A percentile compares a stretch with the other conserved stretches of the same genome.
These are phyloP conservation scores for Luffia ferchaultella DNA, from an alignment of 2,888 invertebrate species.

Conservation along the genomic window DNA sequence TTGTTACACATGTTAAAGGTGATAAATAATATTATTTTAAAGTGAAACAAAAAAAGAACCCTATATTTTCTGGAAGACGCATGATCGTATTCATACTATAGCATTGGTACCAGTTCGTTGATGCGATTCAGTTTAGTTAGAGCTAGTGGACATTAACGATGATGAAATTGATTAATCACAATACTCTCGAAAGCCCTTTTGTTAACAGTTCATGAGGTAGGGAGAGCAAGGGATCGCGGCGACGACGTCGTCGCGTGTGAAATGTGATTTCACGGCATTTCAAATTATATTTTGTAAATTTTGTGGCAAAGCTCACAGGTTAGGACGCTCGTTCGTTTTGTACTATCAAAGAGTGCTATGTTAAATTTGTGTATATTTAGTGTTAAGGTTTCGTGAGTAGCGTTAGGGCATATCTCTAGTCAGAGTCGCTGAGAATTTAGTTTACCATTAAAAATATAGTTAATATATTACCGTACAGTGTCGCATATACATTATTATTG, in stretches of 20 bases:
- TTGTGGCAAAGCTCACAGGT: constrained; percentile 50
- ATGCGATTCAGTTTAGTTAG: no score
- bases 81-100: no score
- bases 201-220: no score
- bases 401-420: constrained; percentile 59
- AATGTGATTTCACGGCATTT: constrained; percentile 51
- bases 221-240: no score
- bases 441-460: constrained; percentile 60
- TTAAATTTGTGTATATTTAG: constrained; percentile 33
- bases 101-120: no score
- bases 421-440: constrained; percentile 50
- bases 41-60: no score
- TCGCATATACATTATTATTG: constrained; percentile 54
- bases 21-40: no score
- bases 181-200: no score
- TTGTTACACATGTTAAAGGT: no score
- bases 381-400: constrained; percentile 46
- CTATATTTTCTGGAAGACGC: no score
- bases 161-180: no score
- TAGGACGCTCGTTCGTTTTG: not conserved
- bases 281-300: constrained; percentile 30
- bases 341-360: constrained; percentile 48
- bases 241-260: constrained; percentile 23
- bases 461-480: constrained; percentile 40
- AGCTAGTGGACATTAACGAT: no score